A percentile compares a stretch with the other conserved stretches of the same genome.
phyloP scores from a whole-genome alignment of 2,113 vertebrate species.

The Synodontis membranacea region DNA sequence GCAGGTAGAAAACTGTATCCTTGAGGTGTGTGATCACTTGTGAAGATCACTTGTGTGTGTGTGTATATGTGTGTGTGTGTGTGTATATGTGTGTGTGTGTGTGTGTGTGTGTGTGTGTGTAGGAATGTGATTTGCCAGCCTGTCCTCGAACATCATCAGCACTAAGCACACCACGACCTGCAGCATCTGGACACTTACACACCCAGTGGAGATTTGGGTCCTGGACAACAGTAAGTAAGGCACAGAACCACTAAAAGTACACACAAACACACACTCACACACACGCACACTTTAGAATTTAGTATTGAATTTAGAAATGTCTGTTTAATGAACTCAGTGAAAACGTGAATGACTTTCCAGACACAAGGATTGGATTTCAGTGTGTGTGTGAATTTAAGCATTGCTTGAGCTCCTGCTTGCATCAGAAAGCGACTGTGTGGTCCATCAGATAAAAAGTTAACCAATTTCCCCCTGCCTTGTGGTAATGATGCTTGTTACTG shows the following conservation, averaged over 20 bases:
- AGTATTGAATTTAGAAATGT: neutral
- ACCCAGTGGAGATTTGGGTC: constrained; percentile 93
- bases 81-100: constrained; percentile 56
- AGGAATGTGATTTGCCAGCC: constrained; percentile 83
- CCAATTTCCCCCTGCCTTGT: neutral
- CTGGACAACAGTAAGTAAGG: constrained; percentile 87
- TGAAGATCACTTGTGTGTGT: too few species aligned
- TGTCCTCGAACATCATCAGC: constrained; percentile 73
- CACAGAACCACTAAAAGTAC: constrained; percentile 32
- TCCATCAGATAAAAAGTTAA: constrained; percentile 6
- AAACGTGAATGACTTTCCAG: constrained; percentile 45
- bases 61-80: constrained; percentile 20
- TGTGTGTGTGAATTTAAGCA: constrained; percentile 13
- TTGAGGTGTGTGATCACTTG: too few species aligned
- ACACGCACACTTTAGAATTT: constrained; percentile 28
- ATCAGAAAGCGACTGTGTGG: constrained; percentile 32
- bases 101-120: constrained; percentile 22
- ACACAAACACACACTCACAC: constrained; percentile 3
- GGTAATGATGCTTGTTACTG: constrained; percentile 45
- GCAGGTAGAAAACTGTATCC: neutral
- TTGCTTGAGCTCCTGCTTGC: constrained; percentile 61
- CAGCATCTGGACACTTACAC: constrained; percentile 66
- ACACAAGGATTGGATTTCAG: constrained; percentile 55
- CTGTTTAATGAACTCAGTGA: neutral
- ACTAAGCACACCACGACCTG: constrained; percentile 76